phyloP scores from a whole-genome alignment of 2,113 vertebrate species.

The Hydrochoerus hydrochaeris region DNA sequence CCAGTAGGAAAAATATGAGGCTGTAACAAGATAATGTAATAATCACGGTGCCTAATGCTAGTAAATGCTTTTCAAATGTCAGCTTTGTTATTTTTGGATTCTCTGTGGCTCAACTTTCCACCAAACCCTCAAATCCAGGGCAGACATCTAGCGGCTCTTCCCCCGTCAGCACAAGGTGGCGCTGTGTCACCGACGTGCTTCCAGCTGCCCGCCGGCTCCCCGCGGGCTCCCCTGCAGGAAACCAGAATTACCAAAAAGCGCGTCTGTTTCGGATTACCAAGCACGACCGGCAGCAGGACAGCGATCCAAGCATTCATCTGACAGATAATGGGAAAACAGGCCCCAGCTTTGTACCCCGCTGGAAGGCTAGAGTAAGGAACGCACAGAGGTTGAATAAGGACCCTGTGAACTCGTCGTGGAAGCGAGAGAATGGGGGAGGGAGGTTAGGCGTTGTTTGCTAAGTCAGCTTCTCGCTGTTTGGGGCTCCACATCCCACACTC shows the following conservation, averaged over 20 bases:
- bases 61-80: conserved; percentile 9
- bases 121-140: not conserved
- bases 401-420: conserved; percentile 31
- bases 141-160: not conserved
- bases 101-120: not conserved
- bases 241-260: not conserved
- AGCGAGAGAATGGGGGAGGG: not conserved
- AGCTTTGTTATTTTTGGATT: not conserved
- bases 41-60: not conserved
- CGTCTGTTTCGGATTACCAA: conserved; percentile 44
- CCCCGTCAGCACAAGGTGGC: not conserved
- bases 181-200: not conserved
- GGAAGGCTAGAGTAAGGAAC: conserved; percentile 56
- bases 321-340: conserved; percentile 63
- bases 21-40: not conserved
- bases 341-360: conserved; percentile 54
- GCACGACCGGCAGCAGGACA: conserved; percentile 45
- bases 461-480: not conserved
- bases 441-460: not conserved
- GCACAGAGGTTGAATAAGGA: conserved; percentile 44
- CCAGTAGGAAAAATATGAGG: not conserved
- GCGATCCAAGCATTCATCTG: conserved; percentile 67
- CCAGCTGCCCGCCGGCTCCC: not conserved
- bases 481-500: not conserved
- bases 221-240: fast-evolving